A percentile compares a stretch with the other conserved stretches of the same genome.
Conservation (phyloP, 1,140 invertebrate genomes). For the Dreissena rostriformis region DNA sequence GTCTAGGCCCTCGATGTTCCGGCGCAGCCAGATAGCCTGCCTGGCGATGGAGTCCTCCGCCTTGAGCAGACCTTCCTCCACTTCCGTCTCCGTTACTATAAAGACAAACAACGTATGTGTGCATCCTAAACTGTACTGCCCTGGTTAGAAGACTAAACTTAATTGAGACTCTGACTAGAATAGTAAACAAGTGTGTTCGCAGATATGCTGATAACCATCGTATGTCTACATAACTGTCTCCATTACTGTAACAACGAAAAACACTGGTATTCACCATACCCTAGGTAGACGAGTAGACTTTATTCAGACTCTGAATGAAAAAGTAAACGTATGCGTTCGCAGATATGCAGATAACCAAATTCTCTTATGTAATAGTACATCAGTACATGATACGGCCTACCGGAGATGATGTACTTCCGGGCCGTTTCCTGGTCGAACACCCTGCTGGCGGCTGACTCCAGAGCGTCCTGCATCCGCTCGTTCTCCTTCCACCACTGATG, state of each 20-base stretch:
- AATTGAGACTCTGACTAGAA: too few relatives aligned
- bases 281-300: too few relatives aligned
- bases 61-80: constrained; percentile 62
- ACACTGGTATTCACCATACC: too few relatives aligned
- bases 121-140: too few relatives aligned
- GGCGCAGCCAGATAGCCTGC: constrained; percentile 70
- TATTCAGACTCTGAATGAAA: too few relatives aligned
- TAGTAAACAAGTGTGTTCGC: too few relatives aligned
- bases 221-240: too few relatives aligned
- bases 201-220: too few relatives aligned
- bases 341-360: too few relatives aligned
- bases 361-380: too few relatives aligned
- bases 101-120: not conserved
- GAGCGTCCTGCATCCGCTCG: constrained; percentile 95
- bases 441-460: constrained; percentile 87
- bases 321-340: too few relatives aligned
- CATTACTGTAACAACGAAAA: constrained; percentile 61
- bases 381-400: constrained; percentile 84
- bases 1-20: constrained; percentile 70
- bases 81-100: constrained; percentile 73
- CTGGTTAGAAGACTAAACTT: too few relatives aligned
- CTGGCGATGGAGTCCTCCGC: constrained; percentile 34
- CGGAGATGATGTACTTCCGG: constrained; percentile 91
- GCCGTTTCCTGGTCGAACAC: constrained; percentile 58
- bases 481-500: constrained; percentile 57